These are phyloP conservation scores for Ameiurus melas DNA, from an alignment of 2,113 vertebrate genomes.

Conservation along the genomic window DNA sequence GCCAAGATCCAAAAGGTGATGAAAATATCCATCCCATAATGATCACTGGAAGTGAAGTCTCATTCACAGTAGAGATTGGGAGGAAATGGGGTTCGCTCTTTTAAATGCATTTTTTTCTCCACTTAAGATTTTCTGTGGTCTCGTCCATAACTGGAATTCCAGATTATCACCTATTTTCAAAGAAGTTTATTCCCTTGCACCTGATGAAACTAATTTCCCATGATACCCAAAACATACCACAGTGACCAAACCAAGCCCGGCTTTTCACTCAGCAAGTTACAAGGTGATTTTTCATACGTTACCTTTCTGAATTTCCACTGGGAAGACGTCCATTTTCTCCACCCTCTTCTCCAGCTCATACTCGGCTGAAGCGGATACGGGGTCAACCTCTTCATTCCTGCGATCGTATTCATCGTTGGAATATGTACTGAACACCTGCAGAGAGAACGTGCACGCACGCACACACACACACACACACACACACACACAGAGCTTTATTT, in stretches of 20 bases:
- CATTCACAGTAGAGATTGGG: neutral
- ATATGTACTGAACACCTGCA: constrained; percentile 78
- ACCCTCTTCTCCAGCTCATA: constrained; percentile 91
- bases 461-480: neutral
- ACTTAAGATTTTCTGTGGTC: neutral
- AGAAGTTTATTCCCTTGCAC: neutral
- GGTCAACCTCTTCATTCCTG: constrained; percentile 86
- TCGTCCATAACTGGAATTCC: neutral
- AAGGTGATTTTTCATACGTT: neutral
- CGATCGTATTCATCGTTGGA: constrained; percentile 86
- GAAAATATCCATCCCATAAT: neutral
- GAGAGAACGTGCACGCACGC: neutral
- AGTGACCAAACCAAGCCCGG: neutral
- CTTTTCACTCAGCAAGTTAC: neutral
- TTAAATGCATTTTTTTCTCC: neutral
- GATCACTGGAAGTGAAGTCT: neutral
- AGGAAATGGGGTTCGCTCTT: neutral
- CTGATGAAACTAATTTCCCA: neutral
- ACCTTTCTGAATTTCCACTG: constrained; percentile 90
- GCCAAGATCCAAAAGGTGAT: neutral
- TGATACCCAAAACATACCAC: neutral
- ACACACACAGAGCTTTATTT: neutral
- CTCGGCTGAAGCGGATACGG: constrained; percentile 87
- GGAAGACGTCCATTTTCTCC: constrained; percentile 87
- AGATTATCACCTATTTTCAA: neutral